phyloP scores from a whole-genome alignment of 1,140 invertebrate genomes.

The Zaprionus africanus region DNA sequence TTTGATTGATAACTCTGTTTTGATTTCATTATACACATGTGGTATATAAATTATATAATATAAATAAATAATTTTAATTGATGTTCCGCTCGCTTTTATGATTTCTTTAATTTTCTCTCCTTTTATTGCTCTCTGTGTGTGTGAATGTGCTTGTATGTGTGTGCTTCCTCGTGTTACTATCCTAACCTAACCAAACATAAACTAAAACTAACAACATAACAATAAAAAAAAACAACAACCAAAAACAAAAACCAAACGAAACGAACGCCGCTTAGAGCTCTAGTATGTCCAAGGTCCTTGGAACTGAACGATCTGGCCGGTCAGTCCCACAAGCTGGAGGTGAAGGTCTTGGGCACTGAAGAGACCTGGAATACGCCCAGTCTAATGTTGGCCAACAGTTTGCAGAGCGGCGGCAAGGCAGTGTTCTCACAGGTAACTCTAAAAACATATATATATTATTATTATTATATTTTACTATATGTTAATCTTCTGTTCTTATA shows the following conservation, averaged over 20 bases:
- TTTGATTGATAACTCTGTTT: background rate
- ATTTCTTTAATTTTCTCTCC: conserved; percentile 22
- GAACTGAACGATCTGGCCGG: conserved; percentile 88
- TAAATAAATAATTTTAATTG: background rate
- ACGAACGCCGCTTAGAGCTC: conserved; percentile 82
- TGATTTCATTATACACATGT: background rate
- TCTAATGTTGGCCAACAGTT: conserved; percentile 89
- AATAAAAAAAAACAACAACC: conserved; percentile 32
- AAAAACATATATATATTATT: background rate
- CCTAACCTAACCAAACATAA: conserved; percentile 52
- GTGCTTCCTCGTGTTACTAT: conserved; percentile 58
- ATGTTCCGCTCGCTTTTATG: background rate
- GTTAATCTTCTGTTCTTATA: conserved; percentile 59
- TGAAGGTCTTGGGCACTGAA: conserved; percentile 91
- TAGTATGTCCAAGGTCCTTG: conserved; percentile 85
- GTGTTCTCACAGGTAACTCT: conserved; percentile 92
- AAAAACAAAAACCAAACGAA: conserved; percentile 53
- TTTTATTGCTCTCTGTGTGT: conserved; percentile 37
- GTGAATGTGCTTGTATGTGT: conserved; percentile 65
- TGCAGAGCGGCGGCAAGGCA: conserved; percentile 88
- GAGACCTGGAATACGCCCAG: conserved; percentile 94
- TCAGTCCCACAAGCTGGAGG: conserved; percentile 88
- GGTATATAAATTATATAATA: background rate
- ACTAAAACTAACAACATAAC: conserved; percentile 61
- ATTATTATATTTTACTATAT: conserved; percentile 67